Base-by-base conservation (phyloP, 2,888 invertebrate species). In the Chalcis sispes region DNA sequence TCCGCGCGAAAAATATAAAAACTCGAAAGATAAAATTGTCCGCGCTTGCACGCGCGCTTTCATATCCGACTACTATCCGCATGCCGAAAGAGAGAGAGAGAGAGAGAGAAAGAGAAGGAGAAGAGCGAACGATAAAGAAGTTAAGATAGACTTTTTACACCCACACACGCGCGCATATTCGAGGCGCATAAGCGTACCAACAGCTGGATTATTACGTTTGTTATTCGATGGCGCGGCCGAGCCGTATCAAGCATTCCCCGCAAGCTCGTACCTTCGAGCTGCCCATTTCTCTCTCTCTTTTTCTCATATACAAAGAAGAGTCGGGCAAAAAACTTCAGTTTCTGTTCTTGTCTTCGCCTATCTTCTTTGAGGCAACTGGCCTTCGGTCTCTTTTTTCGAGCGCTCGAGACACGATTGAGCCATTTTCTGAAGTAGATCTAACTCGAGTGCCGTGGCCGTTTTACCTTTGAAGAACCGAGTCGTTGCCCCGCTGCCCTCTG, bases 341-440 rank as follows among this genome's bases (percentile, higher is more conserved):
- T 4, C 10, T 7, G 36, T 42, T 42, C 15, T 42, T 42, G 42
- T 13, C 36, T 2, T 13, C 7, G 7, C 42, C 15, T 13, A 8
- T 42, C 10, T 36, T 4, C 42, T 42, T 42, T 42, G 42, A 42
- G n/a, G n/a, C n/a, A n/a, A n/a, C n/a, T n/a, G n/a, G n/a, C n/a
- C n/a, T n/a, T n/a, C n/a, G n/a, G n/a, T n/a, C n/a, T n/a, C 15
- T 42, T 13, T 15, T 42, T 13, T 13, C 42, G 61, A 15, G 42
- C n/a, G n/a, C 61, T 36, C 20, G 36, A 40, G 15, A 23, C 58
- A 59, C 40, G 72, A 69, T 74, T 69, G 67, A 46, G 66, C 67
- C 46, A 62, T 61, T 74, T 74, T 62, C 67, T 74, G 67, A 52
- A 74, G 62, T 61, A 62, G 54, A 67, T 72, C 65, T 25, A 29